Evolutionary conservation across 2,888 invertebrate genomes (phyloP).

Genomic region (Tipula lateralis): DNA sequence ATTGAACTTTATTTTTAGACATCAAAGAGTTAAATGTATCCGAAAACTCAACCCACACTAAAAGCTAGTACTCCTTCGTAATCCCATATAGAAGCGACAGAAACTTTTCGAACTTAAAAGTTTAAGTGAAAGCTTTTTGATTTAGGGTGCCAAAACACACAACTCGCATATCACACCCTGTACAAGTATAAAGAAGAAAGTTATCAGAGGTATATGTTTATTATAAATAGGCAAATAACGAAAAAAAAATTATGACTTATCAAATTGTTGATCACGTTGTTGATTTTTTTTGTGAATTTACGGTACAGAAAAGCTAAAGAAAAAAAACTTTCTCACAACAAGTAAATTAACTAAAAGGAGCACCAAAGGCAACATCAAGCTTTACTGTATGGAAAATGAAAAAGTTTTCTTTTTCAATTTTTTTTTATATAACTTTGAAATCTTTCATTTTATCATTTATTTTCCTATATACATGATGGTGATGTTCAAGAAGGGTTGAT

Average conservation of each 20-base stretch:
- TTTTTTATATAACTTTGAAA: neutral
- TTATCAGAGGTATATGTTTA: neutral
- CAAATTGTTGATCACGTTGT: neutral
- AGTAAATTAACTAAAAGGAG: neutral
- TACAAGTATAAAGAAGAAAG: neutral
- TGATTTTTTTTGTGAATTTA: neutral
- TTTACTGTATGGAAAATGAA: neutral
- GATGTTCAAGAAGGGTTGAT: neutral
- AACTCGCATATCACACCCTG: no score
- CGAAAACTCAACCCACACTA: no score
- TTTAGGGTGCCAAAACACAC: no score
- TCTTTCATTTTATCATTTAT: slow-evolving; percentile 1
- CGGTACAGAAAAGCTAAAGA: neutral
- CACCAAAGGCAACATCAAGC: neutral
- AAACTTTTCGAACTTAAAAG: no score
- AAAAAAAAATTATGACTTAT: neutral
- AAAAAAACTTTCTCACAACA: neutral
- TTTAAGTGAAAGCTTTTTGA: no score
- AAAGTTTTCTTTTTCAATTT: neutral
- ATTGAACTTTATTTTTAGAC: no score
- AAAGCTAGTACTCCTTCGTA: no score
- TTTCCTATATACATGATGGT: neutral
- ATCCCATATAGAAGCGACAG: no score
- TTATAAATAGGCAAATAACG: neutral
- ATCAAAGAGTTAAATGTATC: no score